A percentile compares a stretch with the other conserved stretches of the same genome.
Conservation (phyloP, 2,888 invertebrate genomes). For the Cheilosia scutellata region DNA sequence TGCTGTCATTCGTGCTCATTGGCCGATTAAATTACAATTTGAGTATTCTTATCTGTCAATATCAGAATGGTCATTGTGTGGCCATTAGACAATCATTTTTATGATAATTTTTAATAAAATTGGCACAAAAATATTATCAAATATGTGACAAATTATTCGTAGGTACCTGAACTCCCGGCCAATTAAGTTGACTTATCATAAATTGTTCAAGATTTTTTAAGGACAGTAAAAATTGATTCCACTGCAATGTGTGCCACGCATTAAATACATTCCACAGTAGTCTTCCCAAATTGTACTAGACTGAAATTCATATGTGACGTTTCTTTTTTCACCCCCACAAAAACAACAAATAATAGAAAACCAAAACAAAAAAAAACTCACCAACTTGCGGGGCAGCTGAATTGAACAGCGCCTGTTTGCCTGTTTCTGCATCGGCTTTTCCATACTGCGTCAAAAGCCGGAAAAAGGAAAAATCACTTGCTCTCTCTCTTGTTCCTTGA, state of each 20-base stretch:
- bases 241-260: background rate
- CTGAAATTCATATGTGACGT: slow-evolving; percentile 14
- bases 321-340: slow-evolving; percentile 10
- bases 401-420: slow-evolving; percentile 27
- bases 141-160: too few species aligned
- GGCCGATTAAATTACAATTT: too few species aligned
- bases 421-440: background rate
- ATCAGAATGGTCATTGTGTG: too few species aligned
- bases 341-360: slow-evolving; percentile 41
- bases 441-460: slow-evolving; percentile 19
- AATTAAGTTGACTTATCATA: too few species aligned
- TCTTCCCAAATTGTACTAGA: slow-evolving; percentile 29
- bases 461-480: slow-evolving; percentile 28
- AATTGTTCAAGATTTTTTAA: too few species aligned
- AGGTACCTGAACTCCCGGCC: too few species aligned
- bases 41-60: too few species aligned
- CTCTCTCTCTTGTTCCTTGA: slow-evolving; percentile 6
- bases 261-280: background rate
- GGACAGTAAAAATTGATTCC: too few species aligned
- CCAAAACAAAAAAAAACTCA: slow-evolving; percentile 28
- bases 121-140: too few species aligned
- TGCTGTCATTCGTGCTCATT: too few species aligned
- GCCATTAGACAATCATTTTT: too few species aligned
- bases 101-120: too few species aligned
- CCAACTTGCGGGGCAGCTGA: background rate